Evolutionary conservation across 2,113 vertebrate species (phyloP).

Genomic region (Tretioscincus oriximinensis): DNA sequence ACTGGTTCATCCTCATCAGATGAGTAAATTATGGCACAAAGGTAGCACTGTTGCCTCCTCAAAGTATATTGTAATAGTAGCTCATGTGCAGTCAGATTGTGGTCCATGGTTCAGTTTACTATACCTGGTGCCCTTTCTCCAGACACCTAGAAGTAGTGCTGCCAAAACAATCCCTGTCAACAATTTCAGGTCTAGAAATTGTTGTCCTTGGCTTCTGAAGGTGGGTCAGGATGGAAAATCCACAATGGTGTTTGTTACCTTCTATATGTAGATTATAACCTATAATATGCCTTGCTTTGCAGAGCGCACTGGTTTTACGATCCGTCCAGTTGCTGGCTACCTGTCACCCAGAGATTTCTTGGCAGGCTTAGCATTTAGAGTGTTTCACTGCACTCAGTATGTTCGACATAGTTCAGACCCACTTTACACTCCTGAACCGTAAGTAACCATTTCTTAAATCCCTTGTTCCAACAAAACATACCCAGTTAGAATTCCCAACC

Average conservation of each 20-base stretch:
- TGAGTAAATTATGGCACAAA: too few species aligned
- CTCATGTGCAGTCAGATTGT: too few species aligned
- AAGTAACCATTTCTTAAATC: constrained; percentile 67
- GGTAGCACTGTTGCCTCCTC: too few species aligned
- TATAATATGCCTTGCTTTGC: constrained; percentile 42
- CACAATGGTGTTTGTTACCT: neutral
- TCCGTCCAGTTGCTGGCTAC: constrained; percentile 95
- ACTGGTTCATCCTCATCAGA: too few species aligned
- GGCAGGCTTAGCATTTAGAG: constrained; percentile 94
- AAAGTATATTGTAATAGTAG: too few species aligned
- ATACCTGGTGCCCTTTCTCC: too few species aligned
- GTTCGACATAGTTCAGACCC: constrained; percentile 95
- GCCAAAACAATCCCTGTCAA: too few species aligned
- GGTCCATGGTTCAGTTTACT: too few species aligned
- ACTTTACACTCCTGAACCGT: constrained; percentile 98
- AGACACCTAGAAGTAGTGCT: too few species aligned
- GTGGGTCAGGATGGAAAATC: too few species aligned
- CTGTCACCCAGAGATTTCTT: constrained; percentile 95
- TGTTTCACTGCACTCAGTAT: constrained; percentile 98
- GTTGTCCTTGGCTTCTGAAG: too few species aligned
- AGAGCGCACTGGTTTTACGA: constrained; percentile 94
- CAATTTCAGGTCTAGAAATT: too few species aligned
- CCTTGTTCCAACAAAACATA: neutral
- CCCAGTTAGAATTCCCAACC: neutral
- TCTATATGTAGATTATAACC: neutral